phyloP scores from a whole-genome alignment of 2,113 vertebrate genomes.

The Proterorhinus semilunaris region DNA sequence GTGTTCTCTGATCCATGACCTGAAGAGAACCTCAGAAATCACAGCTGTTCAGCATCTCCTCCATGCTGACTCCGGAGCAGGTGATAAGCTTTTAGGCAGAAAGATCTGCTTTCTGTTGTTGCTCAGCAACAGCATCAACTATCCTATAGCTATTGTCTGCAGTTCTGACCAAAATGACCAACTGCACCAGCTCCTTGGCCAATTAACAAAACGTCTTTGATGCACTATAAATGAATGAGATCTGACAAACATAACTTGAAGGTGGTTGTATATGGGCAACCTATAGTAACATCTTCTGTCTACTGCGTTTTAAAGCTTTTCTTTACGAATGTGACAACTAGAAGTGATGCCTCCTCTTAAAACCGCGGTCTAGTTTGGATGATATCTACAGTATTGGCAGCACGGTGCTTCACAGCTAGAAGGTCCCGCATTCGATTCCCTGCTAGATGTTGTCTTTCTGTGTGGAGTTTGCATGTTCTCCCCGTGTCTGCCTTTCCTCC shows the following conservation, averaged over 20 bases:
- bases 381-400: not conserved
- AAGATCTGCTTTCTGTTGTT: slow-evolving; percentile 12
- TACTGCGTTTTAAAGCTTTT: not conserved
- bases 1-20: not conserved
- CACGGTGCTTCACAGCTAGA: too few relatives aligned
- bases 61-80: slow-evolving; percentile 4
- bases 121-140: slow-evolving; percentile 12
- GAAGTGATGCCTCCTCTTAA: not conserved
- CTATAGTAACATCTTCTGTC: not conserved
- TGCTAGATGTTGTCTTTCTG: too few relatives aligned
- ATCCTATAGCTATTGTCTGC: not conserved
- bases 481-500: too few relatives aligned
- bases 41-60: slow-evolving; percentile 1
- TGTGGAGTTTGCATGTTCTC: too few relatives aligned
- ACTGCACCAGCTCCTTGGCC: not conserved
- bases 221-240: not conserved
- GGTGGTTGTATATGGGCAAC: not conserved
- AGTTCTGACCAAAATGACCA: not conserved
- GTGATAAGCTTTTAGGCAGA: not conserved
- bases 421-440: too few relatives aligned
- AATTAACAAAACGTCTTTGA: not conserved
- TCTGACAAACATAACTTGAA: not conserved
- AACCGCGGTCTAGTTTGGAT: not conserved
- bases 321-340: not conserved
- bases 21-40: not conserved